Conservation (phyloP, 2,888 invertebrate species). For the Iphiclides podalirius region DNA sequence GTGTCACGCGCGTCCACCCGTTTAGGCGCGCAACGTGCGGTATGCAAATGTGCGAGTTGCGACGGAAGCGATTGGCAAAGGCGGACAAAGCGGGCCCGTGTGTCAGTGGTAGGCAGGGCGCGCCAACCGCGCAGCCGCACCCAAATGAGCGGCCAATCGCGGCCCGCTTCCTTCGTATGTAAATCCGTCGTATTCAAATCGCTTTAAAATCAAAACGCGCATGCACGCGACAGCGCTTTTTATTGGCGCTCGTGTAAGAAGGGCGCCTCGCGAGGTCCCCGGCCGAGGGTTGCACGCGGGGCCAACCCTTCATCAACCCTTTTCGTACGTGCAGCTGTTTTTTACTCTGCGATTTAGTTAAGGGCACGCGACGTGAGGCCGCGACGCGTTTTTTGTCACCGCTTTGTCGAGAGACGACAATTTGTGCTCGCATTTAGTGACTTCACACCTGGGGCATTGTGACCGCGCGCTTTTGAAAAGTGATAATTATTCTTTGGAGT, state of each 20-base stretch:
- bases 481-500: not conserved
- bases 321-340: conserved; percentile 65
- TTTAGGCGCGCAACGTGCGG: no score
- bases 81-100: conserved; percentile 29
- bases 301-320: conserved; percentile 71
- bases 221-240: conserved; percentile 70
- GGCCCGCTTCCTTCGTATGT: conserved; percentile 55
- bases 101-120: conserved; percentile 24
- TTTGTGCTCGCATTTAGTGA: conserved; percentile 1
- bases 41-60: conserved; percentile 23
- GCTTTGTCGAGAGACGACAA: conserved; percentile 8
- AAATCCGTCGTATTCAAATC: conserved; percentile 77
- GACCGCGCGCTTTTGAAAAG: conserved; percentile 2
- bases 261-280: conserved; percentile 36
- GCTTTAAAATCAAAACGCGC: conserved; percentile 77
- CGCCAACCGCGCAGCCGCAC: conserved; percentile 62
- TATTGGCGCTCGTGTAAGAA: conserved; percentile 71
- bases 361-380: conserved; percentile 54
- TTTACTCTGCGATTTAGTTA: conserved; percentile 44
- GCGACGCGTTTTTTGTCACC: conserved; percentile 49
- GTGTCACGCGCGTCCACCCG: no score
- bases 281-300: conserved; percentile 36
- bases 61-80: conserved; percentile 42
- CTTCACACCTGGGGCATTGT: conserved; percentile 23
- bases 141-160: conserved; percentile 62